phyloP scores from a whole-genome alignment of 2,113 vertebrate genomes.

The Sylvietta virens region DNA sequence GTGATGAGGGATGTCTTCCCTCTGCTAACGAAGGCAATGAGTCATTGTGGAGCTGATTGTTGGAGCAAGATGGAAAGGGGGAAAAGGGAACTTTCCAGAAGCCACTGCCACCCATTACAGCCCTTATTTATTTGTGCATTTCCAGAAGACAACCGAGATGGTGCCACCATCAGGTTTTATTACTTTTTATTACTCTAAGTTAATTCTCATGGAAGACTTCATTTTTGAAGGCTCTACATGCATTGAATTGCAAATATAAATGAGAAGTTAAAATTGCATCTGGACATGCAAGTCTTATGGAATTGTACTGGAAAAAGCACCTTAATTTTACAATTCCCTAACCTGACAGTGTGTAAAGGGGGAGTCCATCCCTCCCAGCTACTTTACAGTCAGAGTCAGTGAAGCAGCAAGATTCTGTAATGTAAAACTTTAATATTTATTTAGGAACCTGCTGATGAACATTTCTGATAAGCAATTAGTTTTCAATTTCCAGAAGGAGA shows the following conservation, averaged over 20 bases:
- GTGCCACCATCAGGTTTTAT: not conserved
- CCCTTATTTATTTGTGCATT: not conserved
- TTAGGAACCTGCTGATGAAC: slow-evolving; percentile 9
- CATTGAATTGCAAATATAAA: slow-evolving; percentile 1
- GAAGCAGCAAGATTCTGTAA: not conserved
- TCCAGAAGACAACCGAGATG: not conserved
- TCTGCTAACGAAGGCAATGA: slow-evolving; percentile 48
- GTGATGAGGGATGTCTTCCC: slow-evolving; percentile 55
- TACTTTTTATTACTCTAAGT: not conserved
- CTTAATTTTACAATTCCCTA: not conserved
- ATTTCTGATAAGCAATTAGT: slow-evolving; percentile 40
- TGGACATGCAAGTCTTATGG: not conserved
- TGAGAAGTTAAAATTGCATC: slow-evolving; percentile 16
- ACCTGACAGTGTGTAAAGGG: not conserved
- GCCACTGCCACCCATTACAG: not conserved
- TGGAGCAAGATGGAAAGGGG: not conserved
- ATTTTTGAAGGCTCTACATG: slow-evolving; percentile 1
- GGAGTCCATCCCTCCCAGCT: not conserved
- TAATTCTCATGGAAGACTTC: slow-evolving; percentile 2
- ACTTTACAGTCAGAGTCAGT: not conserved
- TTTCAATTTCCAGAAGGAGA: slow-evolving; percentile 8
- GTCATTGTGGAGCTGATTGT: slow-evolving; percentile 30
- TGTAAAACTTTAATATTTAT: slow-evolving; percentile 15
- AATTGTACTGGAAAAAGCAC: not conserved
- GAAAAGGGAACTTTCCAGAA: not conserved